These are phyloP conservation scores for Capreolus pygargus DNA, from an alignment of 2,113 vertebrate genomes.

Conservation along the genomic window DNA sequence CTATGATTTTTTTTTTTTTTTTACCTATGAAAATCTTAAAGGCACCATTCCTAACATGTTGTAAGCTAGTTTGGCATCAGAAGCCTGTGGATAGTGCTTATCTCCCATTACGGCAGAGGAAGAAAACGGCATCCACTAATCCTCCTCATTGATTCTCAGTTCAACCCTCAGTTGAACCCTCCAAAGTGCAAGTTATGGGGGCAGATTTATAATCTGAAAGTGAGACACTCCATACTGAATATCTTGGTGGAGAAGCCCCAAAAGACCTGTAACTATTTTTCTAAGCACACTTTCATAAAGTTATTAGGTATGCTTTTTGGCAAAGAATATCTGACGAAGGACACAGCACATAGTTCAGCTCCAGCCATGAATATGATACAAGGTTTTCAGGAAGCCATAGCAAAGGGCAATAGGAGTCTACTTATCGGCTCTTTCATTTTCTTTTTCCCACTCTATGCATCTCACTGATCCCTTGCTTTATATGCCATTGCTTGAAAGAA, in stretches of 20 bases:
- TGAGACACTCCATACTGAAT: slow-evolving; percentile 63
- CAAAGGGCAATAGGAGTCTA: slow-evolving; percentile 41
- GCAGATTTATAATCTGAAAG: slow-evolving; percentile 72
- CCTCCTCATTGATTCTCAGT: slow-evolving; percentile 51
- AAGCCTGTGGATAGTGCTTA: background rate
- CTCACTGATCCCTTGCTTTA: slow-evolving; percentile 23
- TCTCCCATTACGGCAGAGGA: background rate
- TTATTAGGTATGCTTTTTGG: slow-evolving; percentile 73
- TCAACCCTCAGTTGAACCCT: slow-evolving; percentile 67
- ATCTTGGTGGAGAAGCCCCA: slow-evolving; percentile 58
- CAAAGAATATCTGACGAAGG: slow-evolving; percentile 73
- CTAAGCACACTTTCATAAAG: slow-evolving; percentile 60
- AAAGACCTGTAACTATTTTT: slow-evolving; percentile 67
- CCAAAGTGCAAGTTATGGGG: slow-evolving; percentile 54
- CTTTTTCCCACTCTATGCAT: slow-evolving; percentile 42
- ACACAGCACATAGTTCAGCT: slow-evolving; percentile 56
- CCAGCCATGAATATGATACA: slow-evolving; percentile 71
- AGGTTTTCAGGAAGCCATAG: slow-evolving; percentile 58
- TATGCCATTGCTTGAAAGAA: background rate
- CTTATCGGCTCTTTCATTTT: slow-evolving; percentile 42
- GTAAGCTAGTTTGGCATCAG: background rate
- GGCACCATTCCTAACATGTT: background rate
- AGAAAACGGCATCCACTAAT: background rate
- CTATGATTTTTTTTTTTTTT: background rate
- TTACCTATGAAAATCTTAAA: slow-evolving; percentile 15